These are phyloP conservation scores for Setipinna tenuifilis DNA, from an alignment of 2,797 vertebrate species.

Conservation along the genomic window DNA sequence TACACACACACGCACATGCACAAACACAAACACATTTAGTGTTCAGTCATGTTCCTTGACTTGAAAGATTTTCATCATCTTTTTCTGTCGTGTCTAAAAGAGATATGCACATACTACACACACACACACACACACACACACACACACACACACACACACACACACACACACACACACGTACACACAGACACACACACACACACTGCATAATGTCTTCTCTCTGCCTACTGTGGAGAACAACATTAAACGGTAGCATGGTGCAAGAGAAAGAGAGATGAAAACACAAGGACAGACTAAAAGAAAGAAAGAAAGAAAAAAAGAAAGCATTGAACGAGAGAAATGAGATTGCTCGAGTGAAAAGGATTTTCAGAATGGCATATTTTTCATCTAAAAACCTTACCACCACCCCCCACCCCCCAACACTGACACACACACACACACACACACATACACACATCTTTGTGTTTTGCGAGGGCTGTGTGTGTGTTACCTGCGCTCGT, in stretches of 20 bases:
- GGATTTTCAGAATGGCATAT: conserved; percentile 22
- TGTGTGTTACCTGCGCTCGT: too few relatives aligned
- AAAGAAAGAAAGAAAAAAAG: too few relatives aligned
- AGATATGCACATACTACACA: too few relatives aligned
- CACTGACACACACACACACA: too few relatives aligned
- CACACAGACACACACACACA: conserved; percentile 41
- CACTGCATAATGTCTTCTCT: conserved; percentile 32
- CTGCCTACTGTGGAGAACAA: conserved; percentile 63
- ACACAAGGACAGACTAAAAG: conserved; percentile 14
- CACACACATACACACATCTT: conserved; percentile 43
- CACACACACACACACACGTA: not conserved
- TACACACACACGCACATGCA: not conserved
- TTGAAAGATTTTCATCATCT: conserved; percentile 53
- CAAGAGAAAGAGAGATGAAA: conserved; percentile 56
- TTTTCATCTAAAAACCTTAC: conserved; percentile 42
- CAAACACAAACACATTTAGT: conserved; percentile 37
- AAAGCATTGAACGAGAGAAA: too few relatives aligned
- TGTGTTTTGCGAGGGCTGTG: conserved; percentile 41
- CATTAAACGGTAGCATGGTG: conserved; percentile 63
- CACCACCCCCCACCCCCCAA: not conserved
- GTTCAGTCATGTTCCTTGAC: not conserved
- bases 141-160: conserved; percentile 44
- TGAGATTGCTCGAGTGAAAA: too few relatives aligned
- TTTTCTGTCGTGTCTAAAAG: too few relatives aligned
- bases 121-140: not conserved